Evolutionary conservation across 2,888 invertebrate genomes (phyloP).

Genomic region (Heteromurus nitidus): DNA sequence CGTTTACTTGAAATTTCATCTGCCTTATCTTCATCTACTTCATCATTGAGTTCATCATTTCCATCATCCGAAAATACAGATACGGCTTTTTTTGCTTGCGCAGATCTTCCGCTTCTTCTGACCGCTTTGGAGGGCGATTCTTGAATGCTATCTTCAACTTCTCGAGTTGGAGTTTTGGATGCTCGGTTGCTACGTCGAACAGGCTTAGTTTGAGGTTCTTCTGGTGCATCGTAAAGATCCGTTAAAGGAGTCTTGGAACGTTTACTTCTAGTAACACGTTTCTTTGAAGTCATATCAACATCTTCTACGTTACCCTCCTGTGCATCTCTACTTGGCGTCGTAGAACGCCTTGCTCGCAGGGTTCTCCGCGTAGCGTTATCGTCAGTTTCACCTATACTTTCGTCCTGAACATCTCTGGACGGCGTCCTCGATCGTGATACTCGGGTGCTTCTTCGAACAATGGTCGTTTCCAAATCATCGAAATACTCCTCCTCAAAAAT

Average conservation of each 20-base stretch:
- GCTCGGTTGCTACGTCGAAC: neutral
- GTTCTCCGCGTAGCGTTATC: neutral
- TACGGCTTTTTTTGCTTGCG: neutral
- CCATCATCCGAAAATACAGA: neutral
- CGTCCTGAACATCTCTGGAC: neutral
- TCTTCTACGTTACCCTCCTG: neutral
- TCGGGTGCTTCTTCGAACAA: neutral
- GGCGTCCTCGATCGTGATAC: conserved; percentile 12
- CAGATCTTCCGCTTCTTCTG: neutral
- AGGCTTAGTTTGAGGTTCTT: neutral
- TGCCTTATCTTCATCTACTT: conserved; percentile 21
- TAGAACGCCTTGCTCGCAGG: conserved; percentile 15
- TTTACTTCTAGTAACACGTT: neutral
- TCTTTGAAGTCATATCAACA: neutral
- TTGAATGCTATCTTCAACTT: conserved; percentile 2
- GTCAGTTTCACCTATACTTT: neutral
- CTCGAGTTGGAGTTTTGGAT: conserved; percentile 15
- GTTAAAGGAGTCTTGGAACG: conserved; percentile 34
- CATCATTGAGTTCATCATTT: neutral
- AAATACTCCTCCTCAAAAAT: neutral
- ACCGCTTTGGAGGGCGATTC: too few species aligned
- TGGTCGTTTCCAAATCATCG: neutral
- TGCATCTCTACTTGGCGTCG: conserved; percentile 25
- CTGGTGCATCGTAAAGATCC: neutral
- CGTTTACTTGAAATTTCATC: conserved; percentile 12